Conservation (phyloP, 2,113 vertebrate species). For the Setophaga petechia region DNA sequence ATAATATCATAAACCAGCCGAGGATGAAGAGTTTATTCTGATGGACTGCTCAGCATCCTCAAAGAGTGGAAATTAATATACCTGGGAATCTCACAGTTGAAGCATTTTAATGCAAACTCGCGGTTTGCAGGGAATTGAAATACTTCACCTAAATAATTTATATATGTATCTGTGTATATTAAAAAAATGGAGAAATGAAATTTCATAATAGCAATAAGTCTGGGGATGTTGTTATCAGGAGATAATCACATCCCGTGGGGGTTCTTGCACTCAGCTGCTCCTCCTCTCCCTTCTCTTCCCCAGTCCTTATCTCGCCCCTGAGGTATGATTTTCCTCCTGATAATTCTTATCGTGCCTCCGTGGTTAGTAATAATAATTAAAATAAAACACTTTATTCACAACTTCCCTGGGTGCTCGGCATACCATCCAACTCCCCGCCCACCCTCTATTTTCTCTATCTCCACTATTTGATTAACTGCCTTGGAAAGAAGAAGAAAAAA, state of each 20-base stretch:
- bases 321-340: conserved; percentile 79
- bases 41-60: conserved; percentile 77
- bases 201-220: conserved; percentile 78
- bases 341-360: conserved; percentile 72
- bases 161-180: conserved; percentile 68
- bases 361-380: conserved; percentile 76
- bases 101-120: conserved; percentile 80
- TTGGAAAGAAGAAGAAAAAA: neutral
- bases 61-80: conserved; percentile 79
- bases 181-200: conserved; percentile 68
- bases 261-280: conserved; percentile 71
- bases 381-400: conserved; percentile 69
- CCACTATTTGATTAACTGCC: conserved; percentile 36
- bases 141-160: conserved; percentile 80
- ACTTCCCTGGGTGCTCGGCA: conserved; percentile 53
- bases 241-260: conserved; percentile 84
- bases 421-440: conserved; percentile 18
- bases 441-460: neutral
- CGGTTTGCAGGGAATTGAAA: conserved; percentile 76
- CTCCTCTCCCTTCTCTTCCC: conserved; percentile 55
- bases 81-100: conserved; percentile 79
- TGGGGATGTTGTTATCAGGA: conserved; percentile 77
- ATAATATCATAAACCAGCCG: conserved; percentile 77
- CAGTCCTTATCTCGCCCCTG: conserved; percentile 68
- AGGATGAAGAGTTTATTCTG: conserved; percentile 75